Percentiles rank a stretch among this genome's conserved stretches.
Conservation (phyloP, 2,888 invertebrate species). For the Nineta flava region DNA sequence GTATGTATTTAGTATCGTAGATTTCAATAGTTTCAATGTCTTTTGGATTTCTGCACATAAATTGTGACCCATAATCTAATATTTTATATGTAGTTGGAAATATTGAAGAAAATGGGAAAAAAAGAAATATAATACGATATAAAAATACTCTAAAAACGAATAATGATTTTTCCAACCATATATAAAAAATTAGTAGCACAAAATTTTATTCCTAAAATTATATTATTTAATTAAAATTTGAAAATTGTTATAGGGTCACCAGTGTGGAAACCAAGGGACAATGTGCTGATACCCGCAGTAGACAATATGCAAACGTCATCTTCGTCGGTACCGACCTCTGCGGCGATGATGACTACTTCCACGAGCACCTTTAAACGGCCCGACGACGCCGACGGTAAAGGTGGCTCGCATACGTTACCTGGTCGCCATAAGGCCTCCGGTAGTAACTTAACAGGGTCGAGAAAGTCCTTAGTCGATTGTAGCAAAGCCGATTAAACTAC, state of each 20-base stretch:
- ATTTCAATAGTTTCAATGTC: constrained; percentile 16
- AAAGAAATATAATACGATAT: too few relatives aligned
- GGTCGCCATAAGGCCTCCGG: constrained; percentile 32
- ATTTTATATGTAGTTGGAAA: constrained; percentile 1
- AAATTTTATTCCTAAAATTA: constrained; percentile 2
- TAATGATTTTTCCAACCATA: constrained; percentile 4
- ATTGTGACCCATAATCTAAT: constrained; percentile 6
- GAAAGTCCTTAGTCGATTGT: constrained; percentile 39
- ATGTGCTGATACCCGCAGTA: constrained; percentile 14
- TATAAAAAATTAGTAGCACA: constrained; percentile 3
- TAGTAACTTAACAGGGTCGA: constrained; percentile 36
- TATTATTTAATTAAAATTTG: constrained; percentile 4
- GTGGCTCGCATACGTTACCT: constrained; percentile 19
- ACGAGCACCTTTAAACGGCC: constrained; percentile 7
- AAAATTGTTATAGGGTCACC: constrained; percentile 80
- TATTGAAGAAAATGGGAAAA: not conserved
- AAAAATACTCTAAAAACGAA: too few relatives aligned
- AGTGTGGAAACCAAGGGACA: constrained; percentile 96
- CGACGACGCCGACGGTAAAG: constrained; percentile 1
- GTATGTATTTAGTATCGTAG: too few relatives aligned
- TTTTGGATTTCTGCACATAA: constrained; percentile 26
- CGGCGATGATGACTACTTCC: constrained; percentile 6
- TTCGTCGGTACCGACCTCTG: constrained; percentile 3
- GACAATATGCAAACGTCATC: constrained; percentile 5
- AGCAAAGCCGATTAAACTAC: constrained; percentile 17